Conservation (phyloP, 2,888 invertebrate species). For the Iphiclides podalirius region DNA sequence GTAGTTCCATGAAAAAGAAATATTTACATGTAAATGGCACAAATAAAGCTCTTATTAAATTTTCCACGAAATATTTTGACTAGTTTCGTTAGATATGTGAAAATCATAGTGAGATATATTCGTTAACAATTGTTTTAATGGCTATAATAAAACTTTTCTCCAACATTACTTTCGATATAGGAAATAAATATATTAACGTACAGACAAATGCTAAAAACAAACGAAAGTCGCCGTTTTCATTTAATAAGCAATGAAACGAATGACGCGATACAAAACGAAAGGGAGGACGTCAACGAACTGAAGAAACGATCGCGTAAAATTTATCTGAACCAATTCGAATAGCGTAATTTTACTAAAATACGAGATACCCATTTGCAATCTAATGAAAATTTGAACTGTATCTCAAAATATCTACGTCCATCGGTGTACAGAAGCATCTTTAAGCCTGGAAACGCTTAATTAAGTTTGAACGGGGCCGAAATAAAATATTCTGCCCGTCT, state of each 20-base stretch:
- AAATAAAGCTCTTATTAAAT: no score
- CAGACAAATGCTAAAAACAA: no score
- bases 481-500: background rate
- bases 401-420: background rate
- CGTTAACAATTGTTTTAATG: no score
- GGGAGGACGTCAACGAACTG: constrained; percentile 7
- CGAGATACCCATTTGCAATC: background rate
- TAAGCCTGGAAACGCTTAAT: background rate
- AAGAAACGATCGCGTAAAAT: constrained; percentile 20
- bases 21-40: no score
- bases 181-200: no score
- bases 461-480: background rate
- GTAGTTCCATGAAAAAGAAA: no score
- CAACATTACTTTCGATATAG: no score
- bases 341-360: constrained; percentile 7
- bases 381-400: constrained; percentile 1
- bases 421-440: background rate
- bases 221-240: constrained; percentile 17
- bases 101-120: no score
- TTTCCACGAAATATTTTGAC: no score
- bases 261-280: constrained; percentile 14
- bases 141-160: no score
- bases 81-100: no score
- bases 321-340: constrained; percentile 14
- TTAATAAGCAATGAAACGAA: constrained; percentile 23